These are phyloP conservation scores for Oxyruncus cristatus DNA, from an alignment of 2,113 vertebrate species.

Conservation along the genomic window DNA sequence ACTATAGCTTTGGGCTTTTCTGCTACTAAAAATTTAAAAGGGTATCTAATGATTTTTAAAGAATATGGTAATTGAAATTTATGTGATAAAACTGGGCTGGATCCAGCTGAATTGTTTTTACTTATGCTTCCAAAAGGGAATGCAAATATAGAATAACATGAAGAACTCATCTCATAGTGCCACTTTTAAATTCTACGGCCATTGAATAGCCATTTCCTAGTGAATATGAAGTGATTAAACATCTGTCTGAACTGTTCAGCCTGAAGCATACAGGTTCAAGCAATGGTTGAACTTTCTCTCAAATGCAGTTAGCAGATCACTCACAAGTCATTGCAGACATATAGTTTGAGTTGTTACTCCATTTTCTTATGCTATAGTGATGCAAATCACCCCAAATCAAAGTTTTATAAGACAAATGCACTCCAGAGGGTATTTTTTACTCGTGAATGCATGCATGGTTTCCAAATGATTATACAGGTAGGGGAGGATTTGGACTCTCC, in stretches of 20 bases:
- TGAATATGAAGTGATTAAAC: constrained; percentile 57
- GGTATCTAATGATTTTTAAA: constrained; percentile 9
- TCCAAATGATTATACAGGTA: neutral
- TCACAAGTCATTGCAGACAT: constrained; percentile 22
- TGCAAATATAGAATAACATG: neutral
- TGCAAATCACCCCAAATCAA: constrained; percentile 30
- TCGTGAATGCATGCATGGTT: neutral
- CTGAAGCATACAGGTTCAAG: constrained; percentile 40
- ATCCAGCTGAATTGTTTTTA: constrained; percentile 51
- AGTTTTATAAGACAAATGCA: constrained; percentile 36
- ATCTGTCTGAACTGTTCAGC: constrained; percentile 55
- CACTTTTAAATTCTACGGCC: constrained; percentile 17
- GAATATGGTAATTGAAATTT: neutral
- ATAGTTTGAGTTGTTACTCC: neutral
- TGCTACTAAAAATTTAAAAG: constrained; percentile 40
- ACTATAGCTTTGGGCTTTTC: constrained; percentile 11
- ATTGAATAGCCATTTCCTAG: constrained; percentile 56
- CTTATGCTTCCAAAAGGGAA: constrained; percentile 18
- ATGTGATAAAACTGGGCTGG: neutral
- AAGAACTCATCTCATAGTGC: neutral
- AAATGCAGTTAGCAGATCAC: constrained; percentile 9
- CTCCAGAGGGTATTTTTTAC: constrained; percentile 11
- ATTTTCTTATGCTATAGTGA: constrained; percentile 25
- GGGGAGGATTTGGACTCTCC: neutral
- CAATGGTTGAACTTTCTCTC: constrained; percentile 40